Base-by-base conservation (phyloP, 1,140 invertebrate genomes). In the Vollenhovia emeryi region DNA sequence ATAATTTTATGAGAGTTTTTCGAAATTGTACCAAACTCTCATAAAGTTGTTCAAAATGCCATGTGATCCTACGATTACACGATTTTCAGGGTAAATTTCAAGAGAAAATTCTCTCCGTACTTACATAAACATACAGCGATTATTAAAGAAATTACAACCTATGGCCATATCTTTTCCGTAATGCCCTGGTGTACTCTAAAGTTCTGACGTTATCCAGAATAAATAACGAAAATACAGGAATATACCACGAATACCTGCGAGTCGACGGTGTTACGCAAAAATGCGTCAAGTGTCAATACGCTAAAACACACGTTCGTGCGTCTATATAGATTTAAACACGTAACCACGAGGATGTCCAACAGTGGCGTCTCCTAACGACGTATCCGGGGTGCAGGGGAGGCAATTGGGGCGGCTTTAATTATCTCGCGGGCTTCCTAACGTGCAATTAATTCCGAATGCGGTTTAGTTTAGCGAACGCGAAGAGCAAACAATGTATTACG, bases 381-480 rank as follows among this genome's bases (percentile, higher is more conserved):
- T 59, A 88, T 75, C 52, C 64, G 75, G 40, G 43, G 27, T 60
- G 76, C 78, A 40, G 50, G 52, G 78, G 62, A 50, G 79, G 80
- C 78, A 88, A 91, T 87, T 71, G 88, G 86, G 86, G 87, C 88
- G 87, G 91, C 89, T 93, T 93, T 93, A 92, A 93, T 93, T 93
- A 93, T 93, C 91, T 90, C 88, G 87, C 87, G 90, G 91, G 87
- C 30, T 89, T 93, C 68, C 90, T 92, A 93, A 93, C 92, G 90
- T 93, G 91, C 91, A 92, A 92, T 93, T 93, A 93, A 93, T 93
- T 93, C 90, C 90, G 86, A 92, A 92, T 92, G 92, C 90, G 92
- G 92, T 93, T 92, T 92, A 93, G 92, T 93, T 93, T 92, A 92
- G 90, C 91, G 90, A 91, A 93, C 89, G n/a, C n/a, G 91, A 91